phyloP scores from a whole-genome alignment of 2,113 vertebrate genomes.

The Microtus oregoni region DNA sequence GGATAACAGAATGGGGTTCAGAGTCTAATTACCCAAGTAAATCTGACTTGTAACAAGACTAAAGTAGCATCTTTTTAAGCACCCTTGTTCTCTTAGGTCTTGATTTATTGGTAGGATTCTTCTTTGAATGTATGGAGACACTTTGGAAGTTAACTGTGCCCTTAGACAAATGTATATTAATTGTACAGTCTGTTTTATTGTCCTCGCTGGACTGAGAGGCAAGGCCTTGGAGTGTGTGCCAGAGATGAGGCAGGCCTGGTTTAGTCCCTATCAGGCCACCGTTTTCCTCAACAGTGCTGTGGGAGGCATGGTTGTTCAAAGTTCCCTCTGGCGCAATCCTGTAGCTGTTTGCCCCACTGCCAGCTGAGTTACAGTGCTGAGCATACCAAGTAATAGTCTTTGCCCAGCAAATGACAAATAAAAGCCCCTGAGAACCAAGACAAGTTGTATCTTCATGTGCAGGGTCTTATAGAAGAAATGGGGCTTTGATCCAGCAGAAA shows the following conservation, averaged over 20 bases:
- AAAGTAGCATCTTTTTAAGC: background rate
- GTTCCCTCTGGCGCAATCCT: background rate
- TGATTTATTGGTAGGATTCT: slow-evolving; percentile 16
- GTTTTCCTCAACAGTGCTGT: background rate
- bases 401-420: background rate
- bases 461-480: background rate
- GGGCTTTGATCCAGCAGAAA: background rate
- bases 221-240: background rate
- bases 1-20: background rate
- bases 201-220: background rate
- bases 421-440: background rate
- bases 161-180: background rate
- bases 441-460: background rate
- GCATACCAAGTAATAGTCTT: background rate
- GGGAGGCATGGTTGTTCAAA: background rate
- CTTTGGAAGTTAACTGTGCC: background rate
- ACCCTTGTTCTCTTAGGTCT: background rate
- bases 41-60: background rate
- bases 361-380: background rate
- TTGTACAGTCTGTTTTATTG: background rate
- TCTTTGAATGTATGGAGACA: background rate
- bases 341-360: background rate
- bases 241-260: background rate
- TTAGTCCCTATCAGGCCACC: background rate
- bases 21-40: slow-evolving; percentile 26